phyloP scores from a whole-genome alignment of 2,888 invertebrate genomes.

The Platerodrilus igneus region DNA sequence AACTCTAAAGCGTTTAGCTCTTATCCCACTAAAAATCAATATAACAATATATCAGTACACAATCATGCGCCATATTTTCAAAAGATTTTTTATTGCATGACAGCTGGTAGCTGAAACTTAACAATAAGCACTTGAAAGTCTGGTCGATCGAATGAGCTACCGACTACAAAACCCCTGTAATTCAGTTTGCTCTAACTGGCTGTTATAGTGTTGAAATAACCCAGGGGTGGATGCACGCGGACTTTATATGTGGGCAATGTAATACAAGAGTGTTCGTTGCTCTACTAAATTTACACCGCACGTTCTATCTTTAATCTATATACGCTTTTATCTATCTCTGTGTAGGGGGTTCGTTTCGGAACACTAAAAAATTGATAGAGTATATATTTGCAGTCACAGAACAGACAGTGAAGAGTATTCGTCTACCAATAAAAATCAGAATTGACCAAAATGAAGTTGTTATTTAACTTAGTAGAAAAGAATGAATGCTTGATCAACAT shows the following conservation, averaged over 20 bases:
- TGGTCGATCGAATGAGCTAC: slow-evolving; percentile 29
- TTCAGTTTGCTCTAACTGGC: slow-evolving; percentile 30
- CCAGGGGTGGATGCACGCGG: slow-evolving; percentile 17
- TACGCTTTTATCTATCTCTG: neutral
- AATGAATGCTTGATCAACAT: no score
- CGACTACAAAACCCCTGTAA: slow-evolving; percentile 27
- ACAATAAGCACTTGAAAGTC: slow-evolving; percentile 33
- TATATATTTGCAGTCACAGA: no score
- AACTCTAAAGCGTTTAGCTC: no score
- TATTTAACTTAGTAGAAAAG: no score
- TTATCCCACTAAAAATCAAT: no score
- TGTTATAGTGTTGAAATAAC: slow-evolving; percentile 26
- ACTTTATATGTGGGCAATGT: slow-evolving; percentile 17
- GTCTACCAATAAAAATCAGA: no score
- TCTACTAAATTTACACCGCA: slow-evolving; percentile 23
- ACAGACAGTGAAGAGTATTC: no score
- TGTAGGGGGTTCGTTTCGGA: slow-evolving; percentile 2
- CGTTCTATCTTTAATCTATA: slow-evolving; percentile 22
- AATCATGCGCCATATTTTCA: slow-evolving; percentile 8
- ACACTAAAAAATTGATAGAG: no score
- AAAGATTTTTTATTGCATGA: slow-evolving; percentile 22
- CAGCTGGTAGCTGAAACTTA: slow-evolving; percentile 29
- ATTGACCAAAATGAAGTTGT: no score
- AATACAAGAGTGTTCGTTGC: slow-evolving; percentile 14
- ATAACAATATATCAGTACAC: no score